Conservation (phyloP, 2,797 vertebrate species). For the Anguilla obscura region DNA sequence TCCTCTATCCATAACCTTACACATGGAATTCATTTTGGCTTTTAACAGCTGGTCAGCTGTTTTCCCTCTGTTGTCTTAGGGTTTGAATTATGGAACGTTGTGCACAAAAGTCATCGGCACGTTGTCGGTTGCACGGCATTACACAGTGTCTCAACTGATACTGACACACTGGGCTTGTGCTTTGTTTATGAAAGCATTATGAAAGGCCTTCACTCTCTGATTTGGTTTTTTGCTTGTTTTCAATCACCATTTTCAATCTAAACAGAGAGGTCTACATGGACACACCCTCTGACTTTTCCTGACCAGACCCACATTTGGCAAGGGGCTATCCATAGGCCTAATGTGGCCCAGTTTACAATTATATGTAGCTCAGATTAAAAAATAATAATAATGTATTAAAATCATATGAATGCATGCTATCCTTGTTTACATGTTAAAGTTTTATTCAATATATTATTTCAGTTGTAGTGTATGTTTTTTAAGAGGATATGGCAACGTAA, state of each 20-base stretch:
- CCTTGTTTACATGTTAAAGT: not conserved
- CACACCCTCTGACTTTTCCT: not conserved
- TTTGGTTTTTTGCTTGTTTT: not conserved
- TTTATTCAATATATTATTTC: not conserved
- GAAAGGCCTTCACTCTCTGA: not conserved
- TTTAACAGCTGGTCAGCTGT: slow-evolving; percentile 8
- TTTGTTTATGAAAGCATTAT: not conserved
- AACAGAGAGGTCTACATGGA: not conserved
- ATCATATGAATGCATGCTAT: no score
- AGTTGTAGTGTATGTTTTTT: not conserved
- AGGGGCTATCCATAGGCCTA: not conserved
- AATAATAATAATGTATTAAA: no score
- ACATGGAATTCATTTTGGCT: slow-evolving; percentile 6
- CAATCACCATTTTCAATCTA: not conserved
- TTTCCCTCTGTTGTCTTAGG: not conserved
- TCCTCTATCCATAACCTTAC: not conserved
- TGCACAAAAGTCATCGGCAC: not conserved
- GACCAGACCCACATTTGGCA: not conserved
- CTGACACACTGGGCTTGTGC: not conserved
- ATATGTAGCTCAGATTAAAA: not conserved
- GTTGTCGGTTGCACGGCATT: not conserved
- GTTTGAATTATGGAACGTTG: not conserved
- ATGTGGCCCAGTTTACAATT: not conserved
- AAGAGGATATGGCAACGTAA: not conserved
- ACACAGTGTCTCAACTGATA: not conserved